phyloP scores from a whole-genome alignment of 2,113 vertebrate genomes.

The Nibea albiflora region DNA sequence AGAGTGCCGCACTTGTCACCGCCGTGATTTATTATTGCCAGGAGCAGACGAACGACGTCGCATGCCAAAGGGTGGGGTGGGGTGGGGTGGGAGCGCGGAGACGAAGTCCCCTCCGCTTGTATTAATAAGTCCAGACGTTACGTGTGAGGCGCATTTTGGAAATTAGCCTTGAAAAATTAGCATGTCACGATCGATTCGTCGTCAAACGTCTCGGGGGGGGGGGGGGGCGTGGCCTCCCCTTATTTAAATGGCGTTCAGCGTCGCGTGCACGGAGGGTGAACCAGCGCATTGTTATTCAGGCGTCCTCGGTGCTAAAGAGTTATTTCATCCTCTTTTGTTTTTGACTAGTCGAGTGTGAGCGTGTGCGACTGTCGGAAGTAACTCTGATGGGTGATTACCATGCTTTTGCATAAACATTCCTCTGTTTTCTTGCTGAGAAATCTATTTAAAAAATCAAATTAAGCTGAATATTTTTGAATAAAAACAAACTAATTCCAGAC shows the following conservation, averaged over 20 bases:
- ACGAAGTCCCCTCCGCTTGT: slow-evolving; percentile 55
- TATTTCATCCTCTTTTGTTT: slow-evolving; percentile 53
- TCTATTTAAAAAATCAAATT: neutral
- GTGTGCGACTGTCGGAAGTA: neutral
- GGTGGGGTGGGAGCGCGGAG: slow-evolving; percentile 2
- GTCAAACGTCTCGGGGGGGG: slow-evolving; percentile 67
- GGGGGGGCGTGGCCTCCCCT: slow-evolving; percentile 56
- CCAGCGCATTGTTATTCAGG: slow-evolving; percentile 43
- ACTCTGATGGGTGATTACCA: neutral
- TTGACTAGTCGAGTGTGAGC: slow-evolving; percentile 28
- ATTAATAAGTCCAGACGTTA: slow-evolving; percentile 84
- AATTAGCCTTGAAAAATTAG: slow-evolving; percentile 84
- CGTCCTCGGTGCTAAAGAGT: slow-evolving; percentile 21
- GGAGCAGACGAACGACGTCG: slow-evolving; percentile 70
- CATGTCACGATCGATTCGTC: slow-evolving; percentile 79
- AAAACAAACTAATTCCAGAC: neutral
- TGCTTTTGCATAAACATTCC: neutral
- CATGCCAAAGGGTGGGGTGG: slow-evolving; percentile 44
- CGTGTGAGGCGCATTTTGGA: slow-evolving; percentile 79
- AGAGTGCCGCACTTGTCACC: slow-evolving; percentile 82
- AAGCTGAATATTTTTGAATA: neutral
- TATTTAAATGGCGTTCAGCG: slow-evolving; percentile 62
- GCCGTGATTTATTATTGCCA: slow-evolving; percentile 83
- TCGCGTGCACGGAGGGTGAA: slow-evolving; percentile 43
- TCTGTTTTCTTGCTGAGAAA: neutral